Evolutionary conservation across 53 echinoderm and acorn worm genomes (phyloP), one percentile per base, ranked within the genome.

Genomic region (Astropecten irregularis): DNA sequence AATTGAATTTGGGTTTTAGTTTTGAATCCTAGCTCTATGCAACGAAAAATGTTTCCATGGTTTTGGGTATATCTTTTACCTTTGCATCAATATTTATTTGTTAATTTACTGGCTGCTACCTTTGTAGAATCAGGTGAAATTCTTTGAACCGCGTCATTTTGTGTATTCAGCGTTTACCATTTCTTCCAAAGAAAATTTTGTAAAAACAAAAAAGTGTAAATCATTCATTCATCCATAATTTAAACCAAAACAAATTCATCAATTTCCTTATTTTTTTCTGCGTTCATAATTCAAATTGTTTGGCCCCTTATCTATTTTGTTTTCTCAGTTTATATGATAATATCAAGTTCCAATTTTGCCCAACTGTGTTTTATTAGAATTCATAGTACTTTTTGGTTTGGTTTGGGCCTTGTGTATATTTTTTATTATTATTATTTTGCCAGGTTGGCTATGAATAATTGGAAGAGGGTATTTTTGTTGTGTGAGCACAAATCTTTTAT

Each of bases 401-500:
- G 40, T 54, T 76, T 76, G 56, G 40, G 76, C 57, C 28, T 71
- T 62, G 61, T 79, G 79, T 46, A 79, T 60, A 79, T 79, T 79
- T 58, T n/a, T n/a, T n/a, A n/a, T n/a, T n/a, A n/a, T n/a, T n/a
- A n/a, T n/a, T n/a, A n/a, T n/a, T n/a, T 62, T 61, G 62, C 61
- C 79, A 13, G 38, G 49, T 60, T 19, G 62, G 62, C 46, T 33
- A 38, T 15, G 16, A 79, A 30, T 79, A 40, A 79, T 21, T 42
- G 79, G 46, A 30, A 28, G 44, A 30, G 79, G 62, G 68, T 68
- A 44, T 46, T 60, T 49, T 79, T 44, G 60, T 79, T 79, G 79
- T 79, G 79, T 79, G 79, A 79, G 79, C 79, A 60, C 79, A 79
- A 61, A 79, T 61, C 47, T 62, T 79, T 56, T 61, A 61, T 61